Percentiles rank a stretch among this genome's conserved stretches.
Evolutionary conservation across 1,140 invertebrate genomes (phyloP).

Genomic region (Lucilia cuprina): DNA sequence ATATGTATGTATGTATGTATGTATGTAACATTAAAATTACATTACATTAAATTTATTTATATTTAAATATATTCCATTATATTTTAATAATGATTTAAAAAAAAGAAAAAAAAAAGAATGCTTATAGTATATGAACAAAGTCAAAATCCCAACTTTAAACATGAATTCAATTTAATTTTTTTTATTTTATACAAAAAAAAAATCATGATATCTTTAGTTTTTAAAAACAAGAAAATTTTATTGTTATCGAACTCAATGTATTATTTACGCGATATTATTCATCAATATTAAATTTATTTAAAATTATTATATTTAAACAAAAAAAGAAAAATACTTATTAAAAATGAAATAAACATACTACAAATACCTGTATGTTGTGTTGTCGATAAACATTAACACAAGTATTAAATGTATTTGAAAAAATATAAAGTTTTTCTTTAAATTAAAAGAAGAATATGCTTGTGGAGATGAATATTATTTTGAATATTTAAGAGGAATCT

Average conservation of each 20-base stretch:
- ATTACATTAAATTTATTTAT: background rate
- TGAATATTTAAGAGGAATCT: no score
- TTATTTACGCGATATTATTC: background rate
- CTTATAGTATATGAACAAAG: background rate
- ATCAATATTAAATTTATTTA: background rate
- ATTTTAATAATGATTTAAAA: slow-evolving; percentile 9
- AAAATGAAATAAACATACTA: background rate
- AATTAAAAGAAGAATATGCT: no score
- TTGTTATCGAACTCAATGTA: background rate
- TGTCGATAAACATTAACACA: background rate
- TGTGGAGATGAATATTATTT: no score
- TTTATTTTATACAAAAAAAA: background rate
- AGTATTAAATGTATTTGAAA: background rate
- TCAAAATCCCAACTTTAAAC: background rate
- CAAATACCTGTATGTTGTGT: background rate
- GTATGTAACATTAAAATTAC: background rate
- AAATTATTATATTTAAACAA: background rate
- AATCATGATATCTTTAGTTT: background rate
- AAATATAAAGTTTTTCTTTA: no score
- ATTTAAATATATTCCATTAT: background rate
- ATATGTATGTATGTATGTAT: no score
- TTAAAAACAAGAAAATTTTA: background rate
- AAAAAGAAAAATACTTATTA: background rate
- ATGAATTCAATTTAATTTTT: background rate
- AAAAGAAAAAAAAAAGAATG: background rate